A percentile compares a stretch with the other conserved stretches of the same genome.
phyloP scores from a whole-genome alignment of 2,113 vertebrate species.

The Chauna torquata region DNA sequence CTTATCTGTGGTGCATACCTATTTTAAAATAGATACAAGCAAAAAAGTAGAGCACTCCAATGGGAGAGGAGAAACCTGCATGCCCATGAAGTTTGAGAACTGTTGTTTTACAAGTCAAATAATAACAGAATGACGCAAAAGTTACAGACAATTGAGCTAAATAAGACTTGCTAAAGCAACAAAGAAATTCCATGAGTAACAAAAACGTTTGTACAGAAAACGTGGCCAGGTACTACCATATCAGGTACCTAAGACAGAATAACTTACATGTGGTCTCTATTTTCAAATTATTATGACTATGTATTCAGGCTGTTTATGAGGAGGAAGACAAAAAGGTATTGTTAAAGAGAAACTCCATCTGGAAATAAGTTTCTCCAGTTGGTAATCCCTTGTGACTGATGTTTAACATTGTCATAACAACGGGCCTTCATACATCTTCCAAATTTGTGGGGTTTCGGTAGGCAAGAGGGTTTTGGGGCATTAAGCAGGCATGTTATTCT shows the following conservation, averaged over 20 bases:
- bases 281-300: accelerated
- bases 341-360: neutral
- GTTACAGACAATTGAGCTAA: neutral
- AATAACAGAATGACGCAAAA: neutral
- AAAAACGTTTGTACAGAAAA: neutral
- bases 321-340: neutral
- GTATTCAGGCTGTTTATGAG: neutral
- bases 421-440: accelerated
- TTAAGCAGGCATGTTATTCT: neutral
- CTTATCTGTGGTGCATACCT: neutral
- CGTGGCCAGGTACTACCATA: neutral
- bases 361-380: neutral
- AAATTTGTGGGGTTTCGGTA: no score
- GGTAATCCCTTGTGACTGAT: neutral
- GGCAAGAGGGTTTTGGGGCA: neutral
- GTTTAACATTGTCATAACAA: neutral
- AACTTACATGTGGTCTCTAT: neutral
- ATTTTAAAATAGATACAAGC: neutral
- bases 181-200: neutral
- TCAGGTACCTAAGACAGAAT: neutral
- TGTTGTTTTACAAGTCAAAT: neutral
- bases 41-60: neutral
- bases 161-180: neutral
- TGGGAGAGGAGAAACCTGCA: neutral
- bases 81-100: neutral